Base-by-base conservation (phyloP, 2,113 vertebrate species). In the Otus sunia region DNA sequence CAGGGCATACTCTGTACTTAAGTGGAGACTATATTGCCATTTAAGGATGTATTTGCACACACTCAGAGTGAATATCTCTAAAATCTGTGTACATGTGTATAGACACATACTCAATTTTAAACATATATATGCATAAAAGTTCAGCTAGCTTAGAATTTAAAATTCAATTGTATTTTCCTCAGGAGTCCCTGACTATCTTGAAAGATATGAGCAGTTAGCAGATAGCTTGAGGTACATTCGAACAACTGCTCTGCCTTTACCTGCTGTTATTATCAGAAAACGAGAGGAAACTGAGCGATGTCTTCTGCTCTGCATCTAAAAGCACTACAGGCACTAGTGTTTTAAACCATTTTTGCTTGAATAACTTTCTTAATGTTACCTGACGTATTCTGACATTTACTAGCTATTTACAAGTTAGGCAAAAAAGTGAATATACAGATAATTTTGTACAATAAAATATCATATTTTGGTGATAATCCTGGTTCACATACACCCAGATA, bases 361-460 rank as follows among this genome's bases (percentile, higher is more conserved):
- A 76, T 82, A 92, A 75, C 84, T 89, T 94, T 47, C 83, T 66
- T 94, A 92, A 97, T 79, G 83, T 89, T 86, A 91, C 41, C 68
- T 75, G 83, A 45, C 58, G 72, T 68, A 85, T 82, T 94, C 80
- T 95, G 95, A 95, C 86, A 87, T 91, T 91, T 85, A 26, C 52
- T 53, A 87, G 80, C 26, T 92, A 62, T 76, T 91, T 94, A 45
- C 49, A 87, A 90, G 19, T 72, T 91, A 71, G 73, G 67, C 67
- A 82, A 92, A 94, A 85, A 95, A 92, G 6, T n/a, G 36, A 58
- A 79, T 12, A 79, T 22, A 87, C 23, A 76, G 84, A 87, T 50
- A 2, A 36, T 84, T 92, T 91, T 75, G 90, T 77, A 52, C 6
- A 43, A 84, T 11, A 59, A 93, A 88, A 71, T 67, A 62, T 21